phyloP scores from a whole-genome alignment of 2,888 invertebrate genomes.

The Brachyptera putata region DNA sequence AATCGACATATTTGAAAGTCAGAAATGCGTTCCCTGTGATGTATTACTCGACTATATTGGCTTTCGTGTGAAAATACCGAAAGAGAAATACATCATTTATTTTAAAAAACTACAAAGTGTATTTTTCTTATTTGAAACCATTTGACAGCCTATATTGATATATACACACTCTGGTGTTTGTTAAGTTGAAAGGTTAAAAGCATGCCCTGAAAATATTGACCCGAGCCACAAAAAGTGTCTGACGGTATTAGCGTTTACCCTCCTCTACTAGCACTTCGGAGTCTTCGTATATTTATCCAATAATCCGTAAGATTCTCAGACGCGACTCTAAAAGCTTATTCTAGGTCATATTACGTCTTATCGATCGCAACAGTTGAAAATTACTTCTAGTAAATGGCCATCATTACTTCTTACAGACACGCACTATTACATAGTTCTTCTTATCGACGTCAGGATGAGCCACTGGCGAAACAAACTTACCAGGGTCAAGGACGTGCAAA shows the following conservation, averaged over 20 bases:
- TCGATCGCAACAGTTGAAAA: neutral
- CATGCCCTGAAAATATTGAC: conserved; percentile 19
- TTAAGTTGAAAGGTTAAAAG: conserved; percentile 19
- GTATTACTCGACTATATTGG: conserved; percentile 6
- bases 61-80: neutral
- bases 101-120: too few relatives aligned
- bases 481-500: conserved; percentile 1
- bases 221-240: conserved; percentile 18
- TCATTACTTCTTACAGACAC: neutral
- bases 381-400: neutral
- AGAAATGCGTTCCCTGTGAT: too few relatives aligned
- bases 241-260: neutral
- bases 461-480: neutral
- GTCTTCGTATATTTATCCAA: conserved; percentile 14
- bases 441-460: neutral
- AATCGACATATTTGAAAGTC: too few relatives aligned
- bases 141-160: too few relatives aligned
- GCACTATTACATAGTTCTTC: neutral
- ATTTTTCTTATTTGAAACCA: neutral
- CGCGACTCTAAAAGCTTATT: conserved; percentile 5
- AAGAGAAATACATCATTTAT: too few relatives aligned
- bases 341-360: neutral
- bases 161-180: neutral
- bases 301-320: conserved; percentile 4
- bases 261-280: neutral